Evolutionary conservation across 1,140 invertebrate genomes (phyloP).

Genomic region (Littorina saxatilis): DNA sequence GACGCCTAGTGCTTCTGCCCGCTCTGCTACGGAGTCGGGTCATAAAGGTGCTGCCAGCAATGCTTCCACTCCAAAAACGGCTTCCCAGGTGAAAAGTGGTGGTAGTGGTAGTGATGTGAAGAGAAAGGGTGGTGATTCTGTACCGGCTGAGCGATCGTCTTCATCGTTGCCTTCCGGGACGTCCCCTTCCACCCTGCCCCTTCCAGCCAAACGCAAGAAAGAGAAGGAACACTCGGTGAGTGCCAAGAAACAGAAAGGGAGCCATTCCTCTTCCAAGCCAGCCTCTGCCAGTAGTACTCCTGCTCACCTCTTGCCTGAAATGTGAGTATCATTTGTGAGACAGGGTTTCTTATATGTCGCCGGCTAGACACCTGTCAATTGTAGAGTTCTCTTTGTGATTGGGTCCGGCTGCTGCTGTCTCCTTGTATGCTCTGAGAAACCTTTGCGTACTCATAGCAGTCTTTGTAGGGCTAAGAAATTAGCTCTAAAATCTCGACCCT

Average conservation of each 20-base stretch:
- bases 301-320: too few species aligned
- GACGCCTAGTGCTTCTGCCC: not conserved
- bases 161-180: not conserved
- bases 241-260: constrained; percentile 3
- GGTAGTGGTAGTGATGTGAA: not conserved
- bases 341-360: too few species aligned
- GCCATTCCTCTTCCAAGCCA: not conserved
- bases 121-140: not conserved
- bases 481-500: too few species aligned
- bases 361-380: too few species aligned
- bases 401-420: too few species aligned
- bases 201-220: constrained; percentile 16
- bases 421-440: too few species aligned
- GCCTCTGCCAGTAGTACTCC: too few species aligned
- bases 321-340: too few species aligned
- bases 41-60: not conserved
- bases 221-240: not conserved
- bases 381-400: too few species aligned
- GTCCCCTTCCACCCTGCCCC: not conserved
- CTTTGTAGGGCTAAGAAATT: too few species aligned
- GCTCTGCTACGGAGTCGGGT: not conserved
- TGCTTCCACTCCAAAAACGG: not conserved
- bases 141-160: not conserved
- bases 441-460: too few species aligned
- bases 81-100: not conserved